phyloP scores from a whole-genome alignment of 2,113 vertebrate genomes.

The Nycticryphes semicollaris region DNA sequence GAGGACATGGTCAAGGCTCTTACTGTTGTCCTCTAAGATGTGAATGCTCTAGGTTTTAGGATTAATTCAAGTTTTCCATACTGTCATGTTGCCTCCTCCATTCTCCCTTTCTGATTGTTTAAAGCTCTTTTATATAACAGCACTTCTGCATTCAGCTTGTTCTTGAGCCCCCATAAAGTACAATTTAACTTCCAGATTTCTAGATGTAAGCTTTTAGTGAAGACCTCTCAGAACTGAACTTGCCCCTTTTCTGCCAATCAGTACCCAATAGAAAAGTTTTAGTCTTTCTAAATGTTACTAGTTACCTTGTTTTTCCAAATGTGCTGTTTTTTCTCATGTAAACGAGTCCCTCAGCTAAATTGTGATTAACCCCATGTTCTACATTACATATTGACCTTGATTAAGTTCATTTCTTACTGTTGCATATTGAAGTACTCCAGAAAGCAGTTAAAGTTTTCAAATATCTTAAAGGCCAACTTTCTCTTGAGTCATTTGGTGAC shows the following conservation, averaged over 20 bases:
- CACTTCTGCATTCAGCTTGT: neutral
- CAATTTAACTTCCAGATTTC: neutral
- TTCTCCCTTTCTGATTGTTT: neutral
- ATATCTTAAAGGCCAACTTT: neutral
- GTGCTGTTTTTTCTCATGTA: neutral
- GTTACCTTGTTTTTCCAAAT: neutral
- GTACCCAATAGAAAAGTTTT: neutral
- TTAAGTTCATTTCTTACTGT: neutral
- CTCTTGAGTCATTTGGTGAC: neutral
- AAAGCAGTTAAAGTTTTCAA: neutral
- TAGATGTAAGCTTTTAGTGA: neutral
- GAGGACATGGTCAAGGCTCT: neutral
- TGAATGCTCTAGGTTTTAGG: neutral
- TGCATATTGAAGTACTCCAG: neutral
- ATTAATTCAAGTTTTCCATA: neutral
- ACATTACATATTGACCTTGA: neutral
- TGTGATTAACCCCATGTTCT: neutral
- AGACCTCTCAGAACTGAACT: neutral
- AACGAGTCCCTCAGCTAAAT: neutral
- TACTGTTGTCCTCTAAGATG: neutral
- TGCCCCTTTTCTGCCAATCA: neutral
- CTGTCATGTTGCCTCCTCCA: accelerated
- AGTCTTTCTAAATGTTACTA: neutral
- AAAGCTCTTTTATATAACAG: neutral
- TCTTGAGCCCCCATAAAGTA: neutral